phyloP scores from a whole-genome alignment of 2,888 invertebrate species.

The Cataglyphis livida region DNA sequence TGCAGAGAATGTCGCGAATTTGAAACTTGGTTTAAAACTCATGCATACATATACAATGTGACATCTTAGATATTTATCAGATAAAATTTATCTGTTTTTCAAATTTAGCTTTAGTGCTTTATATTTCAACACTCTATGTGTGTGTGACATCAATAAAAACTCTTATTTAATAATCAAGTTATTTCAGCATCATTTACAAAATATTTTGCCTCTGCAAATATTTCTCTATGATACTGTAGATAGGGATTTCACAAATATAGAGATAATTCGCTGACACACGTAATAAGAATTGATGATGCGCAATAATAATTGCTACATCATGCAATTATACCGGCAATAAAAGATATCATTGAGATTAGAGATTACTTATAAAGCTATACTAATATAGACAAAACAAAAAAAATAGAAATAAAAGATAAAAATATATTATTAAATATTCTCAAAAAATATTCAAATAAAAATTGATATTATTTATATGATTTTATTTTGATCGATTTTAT shows the following conservation, averaged over 20 bases:
- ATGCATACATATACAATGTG: background rate
- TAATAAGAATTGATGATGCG: background rate
- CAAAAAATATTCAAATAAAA: background rate
- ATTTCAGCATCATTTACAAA: background rate
- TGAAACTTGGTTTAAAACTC: background rate
- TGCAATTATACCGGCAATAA: background rate
- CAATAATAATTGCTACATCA: background rate
- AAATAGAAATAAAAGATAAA: background rate
- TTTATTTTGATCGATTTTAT: background rate
- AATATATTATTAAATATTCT: background rate
- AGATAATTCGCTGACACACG: background rate
- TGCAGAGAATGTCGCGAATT: background rate
- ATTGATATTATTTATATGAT: background rate
- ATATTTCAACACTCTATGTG: background rate
- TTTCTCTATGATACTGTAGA: background rate
- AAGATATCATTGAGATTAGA: background rate
- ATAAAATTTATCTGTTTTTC: background rate
- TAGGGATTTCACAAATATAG: background rate
- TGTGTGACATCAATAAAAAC: background rate
- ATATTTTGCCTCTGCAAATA: background rate
- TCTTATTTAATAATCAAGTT: background rate
- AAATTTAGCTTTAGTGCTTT: background rate
- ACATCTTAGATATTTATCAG: background rate
- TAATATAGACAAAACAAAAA: background rate
- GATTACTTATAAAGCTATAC: background rate